Base-by-base conservation (phyloP, 2,797 vertebrate genomes). In the Erpetoichthys calabaricus region DNA sequence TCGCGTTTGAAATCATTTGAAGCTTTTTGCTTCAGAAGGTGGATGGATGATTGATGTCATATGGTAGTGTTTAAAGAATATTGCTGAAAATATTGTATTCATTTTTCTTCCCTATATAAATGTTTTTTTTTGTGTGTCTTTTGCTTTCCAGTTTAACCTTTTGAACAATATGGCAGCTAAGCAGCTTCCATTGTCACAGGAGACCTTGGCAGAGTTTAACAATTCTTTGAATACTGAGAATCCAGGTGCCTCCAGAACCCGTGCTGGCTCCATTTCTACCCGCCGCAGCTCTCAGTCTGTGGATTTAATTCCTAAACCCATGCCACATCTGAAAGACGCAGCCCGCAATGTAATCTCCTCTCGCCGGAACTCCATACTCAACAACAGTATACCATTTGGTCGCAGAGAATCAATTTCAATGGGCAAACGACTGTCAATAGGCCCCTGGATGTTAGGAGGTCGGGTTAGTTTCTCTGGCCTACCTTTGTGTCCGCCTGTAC, bases 391-490 rank as follows among this genome's bases (percentile, higher is more conserved):
- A 7, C 63, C 74, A 5, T 62, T 73, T 44, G 67, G 71, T 10
- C 78, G 71, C n/a, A 71, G 71, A 45, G 80, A 76, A 67, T 88
- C 82, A 0, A 56, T 82, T 0, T 73, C 70, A 0, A 25, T 51
- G 0, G 75, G 70, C 3, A 80, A 73, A 46, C 76, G 68, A 1
- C 66, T 76, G 56, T 86, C 84, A n/a, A 5, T 80, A 0, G 76
- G 80, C 1, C 74, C 75, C 3, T 68, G 74, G 75, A 60, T 72
- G 4, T 64, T 75, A 45, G 69, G 70, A 8, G 68, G 75, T 5
- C 66, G 65, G 0, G 58, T 85, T 43, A 86, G 83, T 56, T 86
- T 87, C 66, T 81, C 80, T 0, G 79, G 84, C 5, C 64, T 87
- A 42, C 76, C 75, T 1, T 60, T 80, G 3, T 72, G 60, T 5